A percentile compares a stretch with the other conserved stretches of the same genome.
These are phyloP conservation scores for Rhynchomys soricoides DNA, from an alignment of 2,113 vertebrate species.

Conservation along the genomic window DNA sequence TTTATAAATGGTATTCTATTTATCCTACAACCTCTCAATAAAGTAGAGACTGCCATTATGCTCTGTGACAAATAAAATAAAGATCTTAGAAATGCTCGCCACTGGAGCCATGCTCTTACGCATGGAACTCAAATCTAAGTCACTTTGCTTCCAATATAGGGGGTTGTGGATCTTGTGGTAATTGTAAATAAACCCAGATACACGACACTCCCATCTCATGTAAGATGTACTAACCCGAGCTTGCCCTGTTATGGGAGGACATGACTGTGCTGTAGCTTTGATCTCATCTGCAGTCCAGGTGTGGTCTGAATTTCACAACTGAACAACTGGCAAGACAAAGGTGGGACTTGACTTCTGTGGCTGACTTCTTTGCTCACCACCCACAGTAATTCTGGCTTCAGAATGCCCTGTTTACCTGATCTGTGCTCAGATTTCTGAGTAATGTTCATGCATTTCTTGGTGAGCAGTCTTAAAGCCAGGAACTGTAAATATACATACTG, in stretches of 20 bases:
- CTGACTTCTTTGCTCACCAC: background rate
- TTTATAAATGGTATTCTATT: conserved; percentile 25
- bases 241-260: conserved; percentile 12
- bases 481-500: background rate
- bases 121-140: background rate
- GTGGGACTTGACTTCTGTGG: background rate
- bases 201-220: background rate
- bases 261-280: conserved; percentile 24
- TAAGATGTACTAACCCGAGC: background rate
- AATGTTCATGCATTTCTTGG: background rate
- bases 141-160: background rate
- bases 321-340: background rate
- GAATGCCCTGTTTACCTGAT: background rate
- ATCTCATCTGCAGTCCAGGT: background rate
- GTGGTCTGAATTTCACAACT: conserved; percentile 27
- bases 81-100: background rate
- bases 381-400: background rate
- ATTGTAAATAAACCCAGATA: background rate
- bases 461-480: background rate
- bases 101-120: background rate
- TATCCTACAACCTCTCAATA: background rate
- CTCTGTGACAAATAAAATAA: background rate
- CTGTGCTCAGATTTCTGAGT: conserved; percentile 4
- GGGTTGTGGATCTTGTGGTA: accelerated
- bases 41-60: background rate